Conservation (phyloP, 2,797 vertebrate genomes). For the Chelmon rostratus region DNA sequence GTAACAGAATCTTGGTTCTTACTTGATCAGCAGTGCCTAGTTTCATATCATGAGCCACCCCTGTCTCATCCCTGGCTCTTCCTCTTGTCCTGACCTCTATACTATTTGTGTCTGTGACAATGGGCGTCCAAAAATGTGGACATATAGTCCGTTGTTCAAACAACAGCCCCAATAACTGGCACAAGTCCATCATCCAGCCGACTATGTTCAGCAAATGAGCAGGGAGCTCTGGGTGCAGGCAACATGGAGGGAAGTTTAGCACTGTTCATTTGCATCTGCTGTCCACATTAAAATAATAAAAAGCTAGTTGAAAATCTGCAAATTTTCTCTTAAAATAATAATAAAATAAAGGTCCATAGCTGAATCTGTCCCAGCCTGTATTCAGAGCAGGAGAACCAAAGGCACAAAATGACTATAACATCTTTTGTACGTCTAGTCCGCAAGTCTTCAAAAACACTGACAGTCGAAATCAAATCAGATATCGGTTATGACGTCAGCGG, state of each 20-base stretch:
- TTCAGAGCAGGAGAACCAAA: neutral
- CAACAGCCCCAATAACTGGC: neutral
- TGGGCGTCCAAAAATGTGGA: neutral
- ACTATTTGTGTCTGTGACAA: neutral
- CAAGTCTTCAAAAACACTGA: neutral
- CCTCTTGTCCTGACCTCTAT: neutral
- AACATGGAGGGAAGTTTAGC: neutral
- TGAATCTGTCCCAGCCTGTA: neutral
- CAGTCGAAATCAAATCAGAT: slow-evolving; percentile 11
- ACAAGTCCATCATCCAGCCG: no score
- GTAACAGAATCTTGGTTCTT: no score
- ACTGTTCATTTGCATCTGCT: neutral
- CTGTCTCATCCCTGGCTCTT: no score
- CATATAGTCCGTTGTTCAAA: neutral
- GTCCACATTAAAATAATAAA: neutral
- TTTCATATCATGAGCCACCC: no score
- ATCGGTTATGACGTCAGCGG: neutral
- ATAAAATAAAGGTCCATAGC: neutral
- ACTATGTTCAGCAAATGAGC: no score
- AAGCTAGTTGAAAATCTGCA: neutral
- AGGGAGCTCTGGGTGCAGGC: neutral
- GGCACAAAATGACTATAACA: neutral
- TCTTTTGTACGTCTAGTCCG: neutral
- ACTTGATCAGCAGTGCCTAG: no score
- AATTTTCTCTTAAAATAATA: neutral